Conservation (phyloP, 2,797 vertebrate species). For the Sebastes taczanowskii region DNA sequence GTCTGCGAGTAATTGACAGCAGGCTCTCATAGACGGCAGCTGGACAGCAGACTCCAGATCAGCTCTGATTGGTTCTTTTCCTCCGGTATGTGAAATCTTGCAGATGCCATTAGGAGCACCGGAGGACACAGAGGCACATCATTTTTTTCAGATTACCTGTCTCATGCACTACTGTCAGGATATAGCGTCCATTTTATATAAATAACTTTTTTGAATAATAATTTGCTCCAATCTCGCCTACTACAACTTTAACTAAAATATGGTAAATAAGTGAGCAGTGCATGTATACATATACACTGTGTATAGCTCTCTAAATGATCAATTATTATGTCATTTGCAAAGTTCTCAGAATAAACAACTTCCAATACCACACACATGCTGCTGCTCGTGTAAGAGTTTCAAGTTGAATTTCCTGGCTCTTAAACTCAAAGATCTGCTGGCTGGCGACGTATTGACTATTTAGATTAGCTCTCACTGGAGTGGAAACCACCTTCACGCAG, state of each 20-base stretch:
- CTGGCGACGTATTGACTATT: constrained; percentile 61
- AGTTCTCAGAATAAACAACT: constrained; percentile 1
- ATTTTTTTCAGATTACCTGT: no score
- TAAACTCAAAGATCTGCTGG: constrained; percentile 46
- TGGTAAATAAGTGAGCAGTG: background rate
- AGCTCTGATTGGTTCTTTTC: no score
- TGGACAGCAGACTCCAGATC: no score
- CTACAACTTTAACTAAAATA: background rate
- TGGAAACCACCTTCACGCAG: constrained; percentile 76
- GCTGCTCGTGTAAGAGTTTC: constrained; percentile 16
- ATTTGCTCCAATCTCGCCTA: no score
- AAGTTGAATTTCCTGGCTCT: constrained; percentile 38
- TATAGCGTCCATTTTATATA: no score
- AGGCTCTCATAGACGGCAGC: no score
- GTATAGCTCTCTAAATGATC: constrained; percentile 5
- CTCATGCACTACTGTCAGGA: no score
- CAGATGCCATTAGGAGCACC: no score
- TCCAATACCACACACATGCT: background rate
- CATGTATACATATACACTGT: background rate
- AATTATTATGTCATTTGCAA: constrained; percentile 1
- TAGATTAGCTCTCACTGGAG: constrained; percentile 71
- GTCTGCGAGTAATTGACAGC: no score
- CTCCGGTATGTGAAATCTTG: no score
- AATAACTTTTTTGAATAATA: no score
- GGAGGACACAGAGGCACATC: no score